These are phyloP conservation scores for Potamilus streckersoni DNA, from an alignment of 1,140 invertebrate genomes.

Conservation along the genomic window DNA sequence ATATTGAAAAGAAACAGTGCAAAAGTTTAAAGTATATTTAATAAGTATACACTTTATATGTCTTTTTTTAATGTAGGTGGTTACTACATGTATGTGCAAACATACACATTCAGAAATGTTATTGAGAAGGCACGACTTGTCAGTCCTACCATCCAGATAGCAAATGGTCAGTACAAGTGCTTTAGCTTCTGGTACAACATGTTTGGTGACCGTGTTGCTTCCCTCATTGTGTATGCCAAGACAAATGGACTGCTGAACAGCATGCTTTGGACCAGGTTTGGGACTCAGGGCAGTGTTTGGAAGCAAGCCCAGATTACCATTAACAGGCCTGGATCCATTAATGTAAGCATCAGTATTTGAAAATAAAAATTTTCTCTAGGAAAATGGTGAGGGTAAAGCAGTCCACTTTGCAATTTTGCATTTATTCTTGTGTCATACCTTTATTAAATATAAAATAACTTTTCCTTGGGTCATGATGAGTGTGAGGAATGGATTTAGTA, in stretches of 20 bases:
- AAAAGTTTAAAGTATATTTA: too few species aligned
- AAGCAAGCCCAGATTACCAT: slow-evolving; percentile 53
- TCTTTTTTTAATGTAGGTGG: slow-evolving; percentile 38
- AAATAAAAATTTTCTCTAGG: too few species aligned
- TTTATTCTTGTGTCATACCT: too few species aligned
- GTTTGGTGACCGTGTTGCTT: slow-evolving; percentile 50
- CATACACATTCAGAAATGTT: slow-evolving; percentile 37
- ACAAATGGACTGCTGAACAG: slow-evolving; percentile 25
- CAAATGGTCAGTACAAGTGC: slow-evolving; percentile 35
- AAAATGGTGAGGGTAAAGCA: too few species aligned
- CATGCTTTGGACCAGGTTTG: slow-evolving; percentile 41
- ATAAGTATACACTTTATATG: too few species aligned
- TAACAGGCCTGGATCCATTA: slow-evolving; percentile 7
- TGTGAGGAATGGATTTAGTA: too few species aligned
- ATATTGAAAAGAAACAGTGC: too few species aligned
- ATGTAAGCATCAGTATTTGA: not conserved
- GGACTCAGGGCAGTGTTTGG: slow-evolving; percentile 43
- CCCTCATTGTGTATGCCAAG: slow-evolving; percentile 53
- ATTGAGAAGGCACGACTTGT: slow-evolving; percentile 50
- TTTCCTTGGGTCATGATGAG: too few species aligned
- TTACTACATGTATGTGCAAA: slow-evolving; percentile 62
- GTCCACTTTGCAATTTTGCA: too few species aligned
- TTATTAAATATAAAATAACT: too few species aligned
- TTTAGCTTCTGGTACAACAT: slow-evolving; percentile 60
- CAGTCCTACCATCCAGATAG: slow-evolving; percentile 27